Percentiles rank a stretch among this genome's conserved stretches.
These are phyloP conservation scores for Plestiodon gilberti DNA, from an alignment of 2,113 vertebrate genomes.

Conservation along the genomic window DNA sequence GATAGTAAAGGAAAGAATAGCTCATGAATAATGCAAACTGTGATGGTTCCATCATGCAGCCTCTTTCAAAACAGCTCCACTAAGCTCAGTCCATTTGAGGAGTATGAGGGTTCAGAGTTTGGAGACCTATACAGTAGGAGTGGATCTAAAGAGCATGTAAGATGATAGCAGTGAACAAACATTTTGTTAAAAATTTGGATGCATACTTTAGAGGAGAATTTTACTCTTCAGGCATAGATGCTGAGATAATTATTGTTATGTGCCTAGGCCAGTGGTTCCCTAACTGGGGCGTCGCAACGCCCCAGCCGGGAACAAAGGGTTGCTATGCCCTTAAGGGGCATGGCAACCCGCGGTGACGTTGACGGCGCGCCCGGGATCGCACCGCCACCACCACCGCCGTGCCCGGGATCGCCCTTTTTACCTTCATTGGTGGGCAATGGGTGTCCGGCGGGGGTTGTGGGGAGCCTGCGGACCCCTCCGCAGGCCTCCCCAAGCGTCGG, in stretches of 20 bases:
- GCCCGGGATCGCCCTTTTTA: too few relatives aligned
- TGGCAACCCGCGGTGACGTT: too few relatives aligned
- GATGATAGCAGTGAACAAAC: background rate
- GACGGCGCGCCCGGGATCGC: too few relatives aligned
- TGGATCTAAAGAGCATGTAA: background rate
- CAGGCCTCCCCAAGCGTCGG: too few relatives aligned
- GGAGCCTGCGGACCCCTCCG: too few relatives aligned
- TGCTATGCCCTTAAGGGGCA: too few relatives aligned
- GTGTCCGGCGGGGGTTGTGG: too few relatives aligned
- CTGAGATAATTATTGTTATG: background rate
- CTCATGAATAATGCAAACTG: constrained; percentile 18
- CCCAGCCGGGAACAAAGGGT: too few relatives aligned
- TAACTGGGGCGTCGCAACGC: too few relatives aligned
- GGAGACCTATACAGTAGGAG: background rate
- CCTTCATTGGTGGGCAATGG: too few relatives aligned
- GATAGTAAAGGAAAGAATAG: background rate
- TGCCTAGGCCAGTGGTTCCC: background rate
- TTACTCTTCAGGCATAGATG: background rate
- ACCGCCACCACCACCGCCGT: too few relatives aligned
- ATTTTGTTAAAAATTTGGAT: background rate
- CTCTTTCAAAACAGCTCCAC: constrained; percentile 20
- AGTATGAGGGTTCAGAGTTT: background rate
- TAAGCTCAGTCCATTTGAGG: constrained; percentile 37
- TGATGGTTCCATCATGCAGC: background rate
- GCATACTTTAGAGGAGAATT: background rate